Evolutionary conservation across 2,888 invertebrate species (phyloP).

Genomic region (Patella caerulea): DNA sequence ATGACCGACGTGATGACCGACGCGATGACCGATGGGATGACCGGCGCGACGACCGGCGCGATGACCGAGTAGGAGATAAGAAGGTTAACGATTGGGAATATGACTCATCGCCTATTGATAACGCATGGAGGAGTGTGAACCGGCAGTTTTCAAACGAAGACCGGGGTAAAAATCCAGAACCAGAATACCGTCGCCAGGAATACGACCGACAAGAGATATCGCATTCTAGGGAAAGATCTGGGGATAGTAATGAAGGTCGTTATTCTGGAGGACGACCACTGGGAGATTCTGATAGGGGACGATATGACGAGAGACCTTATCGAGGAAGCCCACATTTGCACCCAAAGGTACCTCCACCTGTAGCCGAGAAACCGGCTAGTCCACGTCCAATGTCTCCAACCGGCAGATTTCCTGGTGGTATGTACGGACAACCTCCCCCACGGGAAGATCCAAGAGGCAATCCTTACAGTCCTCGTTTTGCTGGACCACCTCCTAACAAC

Average conservation of each 20-base stretch:
- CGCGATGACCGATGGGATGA: constrained; percentile 13
- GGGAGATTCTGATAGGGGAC: constrained; percentile 10
- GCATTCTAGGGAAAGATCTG: constrained; percentile 21
- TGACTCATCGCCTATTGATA: neutral
- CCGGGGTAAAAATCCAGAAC: neutral
- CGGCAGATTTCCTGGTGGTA: constrained; percentile 23
- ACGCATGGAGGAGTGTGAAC: neutral
- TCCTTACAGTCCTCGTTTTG: constrained; percentile 13
- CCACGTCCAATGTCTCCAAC: constrained; percentile 33
- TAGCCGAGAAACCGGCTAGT: constrained; percentile 1
- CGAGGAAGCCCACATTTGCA: constrained; percentile 17
- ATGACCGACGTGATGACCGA: constrained; percentile 22
- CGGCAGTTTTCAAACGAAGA: neutral
- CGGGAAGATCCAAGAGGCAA: constrained; percentile 17
- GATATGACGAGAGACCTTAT: constrained; percentile 1
- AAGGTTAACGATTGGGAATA: constrained; percentile 2
- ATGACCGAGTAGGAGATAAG: neutral
- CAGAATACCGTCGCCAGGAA: neutral
- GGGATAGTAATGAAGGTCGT: constrained; percentile 17
- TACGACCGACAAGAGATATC: neutral
- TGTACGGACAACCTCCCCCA: neutral
- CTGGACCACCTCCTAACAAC: constrained; percentile 2
- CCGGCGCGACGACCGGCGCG: constrained; percentile 12
- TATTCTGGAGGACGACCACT: neutral
- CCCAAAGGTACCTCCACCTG: constrained; percentile 11